Evolutionary conservation across 2,797 vertebrate genomes (phyloP).

Genomic region (Molossus molossus): DNA sequence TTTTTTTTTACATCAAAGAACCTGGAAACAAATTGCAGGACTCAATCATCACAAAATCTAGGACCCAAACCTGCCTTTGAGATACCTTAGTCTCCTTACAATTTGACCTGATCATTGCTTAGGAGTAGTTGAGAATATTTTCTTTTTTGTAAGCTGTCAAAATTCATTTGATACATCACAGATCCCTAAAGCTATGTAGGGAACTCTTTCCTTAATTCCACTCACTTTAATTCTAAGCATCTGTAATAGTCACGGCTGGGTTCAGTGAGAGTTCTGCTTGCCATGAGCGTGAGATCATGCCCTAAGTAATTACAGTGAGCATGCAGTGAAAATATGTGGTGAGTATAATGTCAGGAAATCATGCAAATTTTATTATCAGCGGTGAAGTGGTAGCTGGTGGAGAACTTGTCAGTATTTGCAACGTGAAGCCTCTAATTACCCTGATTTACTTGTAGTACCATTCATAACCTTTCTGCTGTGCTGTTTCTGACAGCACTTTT

Average conservation of each 20-base stretch:
- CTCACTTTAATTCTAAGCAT: conserved; percentile 73
- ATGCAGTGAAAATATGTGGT: conserved; percentile 81
- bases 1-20: conserved; percentile 36
- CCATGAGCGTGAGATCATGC: conserved; percentile 84
- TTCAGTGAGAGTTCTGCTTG: conserved; percentile 86
- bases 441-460: conserved; percentile 84
- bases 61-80: neutral
- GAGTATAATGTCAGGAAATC: conserved; percentile 86
- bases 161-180: conserved; percentile 79
- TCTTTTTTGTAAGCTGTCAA: conserved; percentile 75
- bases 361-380: conserved; percentile 85
- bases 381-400: conserved; percentile 79
- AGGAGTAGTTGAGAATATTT: conserved; percentile 70
- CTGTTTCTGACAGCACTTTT: conserved; percentile 81
- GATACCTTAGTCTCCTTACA: conserved; percentile 63
- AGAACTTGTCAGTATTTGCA: conserved; percentile 83
- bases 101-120: conserved; percentile 56
- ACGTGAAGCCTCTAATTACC: conserved; percentile 83
- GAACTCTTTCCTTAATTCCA: conserved; percentile 79
- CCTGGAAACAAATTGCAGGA: conserved; percentile 65
- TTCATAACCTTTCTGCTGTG: conserved; percentile 79
- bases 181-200: conserved; percentile 84
- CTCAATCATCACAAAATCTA: neutral
- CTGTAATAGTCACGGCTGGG: conserved; percentile 76
- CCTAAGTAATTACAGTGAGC: conserved; percentile 83